Conservation (phyloP, 2,888 invertebrate genomes). For the Matsumyia berberina region DNA sequence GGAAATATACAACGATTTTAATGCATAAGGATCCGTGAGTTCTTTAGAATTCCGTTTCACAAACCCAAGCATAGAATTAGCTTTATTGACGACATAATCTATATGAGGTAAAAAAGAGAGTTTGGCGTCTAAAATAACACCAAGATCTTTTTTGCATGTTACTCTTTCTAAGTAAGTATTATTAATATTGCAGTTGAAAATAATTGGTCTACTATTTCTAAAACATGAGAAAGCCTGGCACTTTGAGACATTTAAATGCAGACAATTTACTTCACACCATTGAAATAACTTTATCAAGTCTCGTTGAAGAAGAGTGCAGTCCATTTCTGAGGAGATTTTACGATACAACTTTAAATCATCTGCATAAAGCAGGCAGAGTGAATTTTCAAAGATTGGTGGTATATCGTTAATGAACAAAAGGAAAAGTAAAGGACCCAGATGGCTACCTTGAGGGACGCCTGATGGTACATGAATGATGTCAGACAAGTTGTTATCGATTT, state of each 20-base stretch:
- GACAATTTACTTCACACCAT: no score
- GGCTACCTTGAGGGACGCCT: background rate
- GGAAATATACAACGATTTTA: no score
- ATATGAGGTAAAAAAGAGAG: background rate
- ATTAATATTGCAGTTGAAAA: background rate
- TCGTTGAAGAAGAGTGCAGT: background rate
- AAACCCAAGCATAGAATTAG: no score
- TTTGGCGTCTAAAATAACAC: background rate
- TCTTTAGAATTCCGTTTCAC: no score
- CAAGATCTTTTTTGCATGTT: background rate
- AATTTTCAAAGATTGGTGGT: background rate
- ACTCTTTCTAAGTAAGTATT: no score
- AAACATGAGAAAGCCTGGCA: no score
- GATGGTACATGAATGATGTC: background rate
- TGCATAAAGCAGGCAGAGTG: background rate
- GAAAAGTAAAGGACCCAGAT: no score
- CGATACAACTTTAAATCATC: background rate
- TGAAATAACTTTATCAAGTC: background rate
- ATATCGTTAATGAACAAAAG: no score
- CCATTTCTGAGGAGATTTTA: background rate
- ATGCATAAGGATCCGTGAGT: no score
- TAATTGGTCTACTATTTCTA: conserved; percentile 1
- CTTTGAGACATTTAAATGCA: background rate
- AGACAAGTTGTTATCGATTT: background rate
- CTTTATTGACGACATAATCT: background rate